A percentile compares a stretch with the other conserved stretches of the same genome.
phyloP scores from a whole-genome alignment of 2,113 vertebrate species.

The Calypte anna region DNA sequence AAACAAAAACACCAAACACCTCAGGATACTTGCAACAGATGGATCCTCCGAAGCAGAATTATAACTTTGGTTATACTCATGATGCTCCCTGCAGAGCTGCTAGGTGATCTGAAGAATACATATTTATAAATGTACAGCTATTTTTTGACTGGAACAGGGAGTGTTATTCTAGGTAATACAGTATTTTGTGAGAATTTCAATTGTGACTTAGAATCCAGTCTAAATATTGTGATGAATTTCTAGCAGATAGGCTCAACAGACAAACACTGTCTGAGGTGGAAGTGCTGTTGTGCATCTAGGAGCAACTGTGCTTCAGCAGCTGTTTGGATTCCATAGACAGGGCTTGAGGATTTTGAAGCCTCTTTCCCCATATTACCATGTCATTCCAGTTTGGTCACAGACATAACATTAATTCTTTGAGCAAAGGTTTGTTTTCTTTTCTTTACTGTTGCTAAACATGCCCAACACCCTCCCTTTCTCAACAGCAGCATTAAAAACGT shows the following conservation, averaged over 20 bases:
- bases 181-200: constrained; percentile 48
- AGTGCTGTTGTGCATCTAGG: neutral
- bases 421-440: neutral
- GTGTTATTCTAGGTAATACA: constrained; percentile 24
- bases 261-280: neutral
- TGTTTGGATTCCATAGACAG: neutral
- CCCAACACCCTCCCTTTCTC: neutral
- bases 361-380: neutral
- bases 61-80: neutral
- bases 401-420: neutral
- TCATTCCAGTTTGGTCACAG: neutral
- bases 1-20: neutral
- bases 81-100: neutral
- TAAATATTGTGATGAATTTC: constrained; percentile 60
- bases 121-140: neutral
- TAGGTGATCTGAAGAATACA: neutral
- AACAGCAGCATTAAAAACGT: neutral
- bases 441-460: neutral
- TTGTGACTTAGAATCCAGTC: constrained; percentile 45
- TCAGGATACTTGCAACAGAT: constrained; percentile 9
- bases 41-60: neutral
- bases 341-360: neutral
- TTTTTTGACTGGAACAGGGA: constrained; percentile 14
- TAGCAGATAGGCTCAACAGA: constrained; percentile 29
- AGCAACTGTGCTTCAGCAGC: neutral